These are phyloP conservation scores for Reticulitermes lucifugus DNA, from an alignment of 2,888 invertebrate species.

Conservation along the genomic window DNA sequence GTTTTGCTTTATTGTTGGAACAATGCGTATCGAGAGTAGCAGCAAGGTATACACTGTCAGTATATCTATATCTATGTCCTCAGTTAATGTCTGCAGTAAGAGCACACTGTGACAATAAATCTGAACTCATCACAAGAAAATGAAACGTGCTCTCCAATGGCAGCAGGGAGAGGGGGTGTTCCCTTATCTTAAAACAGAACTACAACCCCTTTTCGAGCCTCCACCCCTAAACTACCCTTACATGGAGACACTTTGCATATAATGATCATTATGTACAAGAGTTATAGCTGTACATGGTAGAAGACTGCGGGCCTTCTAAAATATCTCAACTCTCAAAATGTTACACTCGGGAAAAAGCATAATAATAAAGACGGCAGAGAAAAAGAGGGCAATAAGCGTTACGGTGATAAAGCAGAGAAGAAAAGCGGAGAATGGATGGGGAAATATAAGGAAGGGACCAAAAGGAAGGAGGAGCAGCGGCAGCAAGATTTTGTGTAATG, in stretches of 20 bases:
- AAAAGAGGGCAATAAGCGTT: slow-evolving; percentile 49
- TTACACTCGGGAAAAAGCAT: slow-evolving; percentile 51
- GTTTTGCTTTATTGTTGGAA: no score
- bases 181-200: slow-evolving; percentile 41
- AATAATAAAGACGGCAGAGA: slow-evolving; percentile 46
- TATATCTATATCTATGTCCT: not conserved
- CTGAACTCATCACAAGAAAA: slow-evolving; percentile 43
- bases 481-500: slow-evolving; percentile 48
- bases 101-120: slow-evolving; percentile 35
- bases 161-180: slow-evolving; percentile 1
- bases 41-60: not conserved
- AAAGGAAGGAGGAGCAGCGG: slow-evolving; percentile 15
- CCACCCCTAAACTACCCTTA: slow-evolving; percentile 31
- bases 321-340: slow-evolving; percentile 48
- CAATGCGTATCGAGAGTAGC: no score
- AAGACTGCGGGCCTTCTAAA: slow-evolving; percentile 33
- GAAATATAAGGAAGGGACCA: slow-evolving; percentile 8
- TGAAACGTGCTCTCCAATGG: slow-evolving; percentile 42
- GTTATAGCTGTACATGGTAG: slow-evolving; percentile 39
- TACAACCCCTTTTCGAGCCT: slow-evolving; percentile 29
- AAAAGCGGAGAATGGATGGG: slow-evolving; percentile 23
- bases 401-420: slow-evolving; percentile 41
- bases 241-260: slow-evolving; percentile 42
- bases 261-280: slow-evolving; percentile 40
- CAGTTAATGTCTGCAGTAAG: slow-evolving; percentile 1